These are phyloP conservation scores for Chaetodon auriga DNA, from an alignment of 2,113 vertebrate species.

Conservation along the genomic window DNA sequence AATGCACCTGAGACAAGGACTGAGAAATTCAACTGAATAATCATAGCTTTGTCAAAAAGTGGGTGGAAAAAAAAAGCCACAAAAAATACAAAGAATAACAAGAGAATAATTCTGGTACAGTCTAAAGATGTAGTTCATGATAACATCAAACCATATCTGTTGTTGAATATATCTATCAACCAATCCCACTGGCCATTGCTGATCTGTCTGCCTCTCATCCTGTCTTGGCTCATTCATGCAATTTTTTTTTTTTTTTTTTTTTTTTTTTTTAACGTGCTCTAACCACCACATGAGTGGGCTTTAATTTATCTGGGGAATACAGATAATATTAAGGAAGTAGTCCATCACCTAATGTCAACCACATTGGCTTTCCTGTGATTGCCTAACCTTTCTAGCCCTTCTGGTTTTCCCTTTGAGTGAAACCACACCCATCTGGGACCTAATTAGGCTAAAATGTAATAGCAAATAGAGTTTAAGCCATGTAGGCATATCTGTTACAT, in stretches of 20 bases:
- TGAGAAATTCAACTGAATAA: conserved; percentile 5
- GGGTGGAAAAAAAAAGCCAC: background rate
- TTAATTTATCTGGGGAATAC: conserved; percentile 50
- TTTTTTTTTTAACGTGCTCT: conserved; percentile 31
- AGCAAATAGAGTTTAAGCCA: conserved; percentile 49
- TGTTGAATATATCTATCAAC: background rate
- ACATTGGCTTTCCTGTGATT: conserved; percentile 56
- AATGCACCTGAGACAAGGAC: conserved; percentile 33
- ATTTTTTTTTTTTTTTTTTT: background rate
- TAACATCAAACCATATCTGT: conserved; percentile 11
- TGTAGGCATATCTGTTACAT: conserved; percentile 53
- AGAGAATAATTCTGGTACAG: background rate
- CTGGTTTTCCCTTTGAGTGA: conserved; percentile 18
- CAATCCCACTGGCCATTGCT: background rate
- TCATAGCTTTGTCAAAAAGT: background rate
- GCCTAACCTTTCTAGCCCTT: conserved; percentile 44
- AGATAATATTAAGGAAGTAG: conserved; percentile 60
- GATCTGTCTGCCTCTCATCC: background rate
- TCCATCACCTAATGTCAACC: conserved; percentile 54
- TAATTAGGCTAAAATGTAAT: conserved; percentile 66
- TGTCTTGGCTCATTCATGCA: conserved; percentile 27
- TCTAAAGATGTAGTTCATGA: background rate
- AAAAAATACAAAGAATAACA: background rate
- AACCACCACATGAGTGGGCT: conserved; percentile 8
- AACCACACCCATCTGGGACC: conserved; percentile 65